phyloP scores from a whole-genome alignment of 2,888 invertebrate genomes.

The Rhodophaea formosa region DNA sequence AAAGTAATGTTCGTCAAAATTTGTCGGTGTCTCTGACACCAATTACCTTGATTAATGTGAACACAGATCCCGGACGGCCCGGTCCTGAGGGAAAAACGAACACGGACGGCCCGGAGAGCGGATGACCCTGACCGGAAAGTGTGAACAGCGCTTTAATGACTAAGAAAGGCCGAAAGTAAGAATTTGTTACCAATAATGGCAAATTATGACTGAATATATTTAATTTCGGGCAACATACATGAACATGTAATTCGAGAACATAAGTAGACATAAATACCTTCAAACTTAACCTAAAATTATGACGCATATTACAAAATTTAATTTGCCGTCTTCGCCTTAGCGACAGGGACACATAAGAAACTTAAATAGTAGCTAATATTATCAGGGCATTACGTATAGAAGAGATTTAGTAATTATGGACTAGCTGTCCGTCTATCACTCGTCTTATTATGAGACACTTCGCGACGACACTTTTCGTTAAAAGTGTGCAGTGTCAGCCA shows the following conservation, averaged over 20 bases:
- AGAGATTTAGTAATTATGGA: conserved; percentile 3
- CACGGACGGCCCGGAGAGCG: no score
- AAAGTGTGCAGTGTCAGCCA: neutral
- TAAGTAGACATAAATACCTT: conserved; percentile 15
- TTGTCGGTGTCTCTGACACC: no score
- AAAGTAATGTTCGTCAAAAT: no score
- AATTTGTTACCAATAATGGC: neutral
- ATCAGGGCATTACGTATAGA: conserved; percentile 1
- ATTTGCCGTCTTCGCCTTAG: neutral
- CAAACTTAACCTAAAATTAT: conserved; percentile 19
- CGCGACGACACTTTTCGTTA: neutral
- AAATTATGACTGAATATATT: neutral
- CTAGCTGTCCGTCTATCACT: conserved; percentile 2
- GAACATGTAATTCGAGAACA: conserved; percentile 25
- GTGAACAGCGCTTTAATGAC: no score
- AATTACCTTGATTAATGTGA: no score
- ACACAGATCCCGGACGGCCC: no score
- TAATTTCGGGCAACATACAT: neutral
- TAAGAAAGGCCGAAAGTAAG: no score
- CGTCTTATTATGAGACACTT: neutral
- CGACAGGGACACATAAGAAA: neutral
- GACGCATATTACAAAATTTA: conserved; percentile 16
- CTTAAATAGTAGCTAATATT: conserved; percentile 1
- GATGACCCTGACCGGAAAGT: no score
- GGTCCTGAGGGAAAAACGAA: no score